These are phyloP conservation scores for Mythimna vitellina DNA, from an alignment of 2,888 invertebrate species.

Conservation along the genomic window DNA sequence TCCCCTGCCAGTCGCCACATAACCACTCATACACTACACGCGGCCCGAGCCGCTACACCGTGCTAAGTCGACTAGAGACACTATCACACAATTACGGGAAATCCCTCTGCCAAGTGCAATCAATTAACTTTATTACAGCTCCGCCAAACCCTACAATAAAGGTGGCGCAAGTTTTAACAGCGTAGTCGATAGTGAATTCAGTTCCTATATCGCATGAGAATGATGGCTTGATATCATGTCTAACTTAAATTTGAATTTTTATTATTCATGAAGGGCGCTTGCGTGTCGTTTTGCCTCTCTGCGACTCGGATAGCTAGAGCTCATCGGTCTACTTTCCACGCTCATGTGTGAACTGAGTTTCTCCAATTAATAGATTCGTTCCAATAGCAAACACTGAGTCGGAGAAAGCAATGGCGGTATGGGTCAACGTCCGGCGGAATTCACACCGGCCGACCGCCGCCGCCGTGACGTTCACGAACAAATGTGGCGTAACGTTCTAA, in stretches of 20 bases:
- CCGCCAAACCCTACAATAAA: conserved; percentile 6
- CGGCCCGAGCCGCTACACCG: conserved; percentile 30
- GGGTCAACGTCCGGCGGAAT: conserved; percentile 89
- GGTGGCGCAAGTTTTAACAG: conserved; percentile 14
- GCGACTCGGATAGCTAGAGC: conserved; percentile 74
- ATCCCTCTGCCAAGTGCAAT: conserved; percentile 28
- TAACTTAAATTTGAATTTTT: conserved; percentile 46
- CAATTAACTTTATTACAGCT: conserved; percentile 31
- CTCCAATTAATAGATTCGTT: conserved; percentile 91
- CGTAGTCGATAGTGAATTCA: conserved; percentile 2
- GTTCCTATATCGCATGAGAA: conserved; percentile 11
- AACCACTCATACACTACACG: conserved; percentile 49
- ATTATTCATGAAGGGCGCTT: conserved; percentile 59
- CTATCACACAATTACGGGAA: conserved; percentile 26
- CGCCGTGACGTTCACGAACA: conserved; percentile 88
- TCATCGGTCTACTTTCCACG: conserved; percentile 87
- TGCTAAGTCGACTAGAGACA: conserved; percentile 23
- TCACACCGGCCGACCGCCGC: conserved; percentile 85
- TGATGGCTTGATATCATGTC: conserved; percentile 26
- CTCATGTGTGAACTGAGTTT: conserved; percentile 90
- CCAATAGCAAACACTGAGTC: conserved; percentile 89
- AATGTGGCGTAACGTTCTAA: conserved; percentile 89
- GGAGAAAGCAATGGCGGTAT: conserved; percentile 87
- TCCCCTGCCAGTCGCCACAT: conserved; percentile 52
- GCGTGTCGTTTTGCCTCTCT: conserved; percentile 60